These are phyloP conservation scores for Brenthis hecate DNA, from an alignment of 2,888 invertebrate genomes.

Conservation along the genomic window DNA sequence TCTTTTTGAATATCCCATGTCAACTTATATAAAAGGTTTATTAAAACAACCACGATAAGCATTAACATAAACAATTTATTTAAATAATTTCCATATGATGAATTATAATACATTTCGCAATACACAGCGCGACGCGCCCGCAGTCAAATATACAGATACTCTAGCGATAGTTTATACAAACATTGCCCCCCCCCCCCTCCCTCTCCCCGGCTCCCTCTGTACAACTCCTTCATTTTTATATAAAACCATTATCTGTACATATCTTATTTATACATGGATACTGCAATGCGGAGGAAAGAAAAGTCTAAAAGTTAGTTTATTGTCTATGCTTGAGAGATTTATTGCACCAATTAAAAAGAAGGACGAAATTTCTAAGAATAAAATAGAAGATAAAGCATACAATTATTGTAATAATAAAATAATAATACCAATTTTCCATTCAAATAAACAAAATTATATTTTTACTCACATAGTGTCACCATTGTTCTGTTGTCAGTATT, in stretches of 20 bases:
- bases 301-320: conserved; percentile 24
- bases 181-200: conserved; percentile 39
- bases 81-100: conserved; percentile 70
- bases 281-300: conserved; percentile 9
- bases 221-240: conserved; percentile 1
- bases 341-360: conserved; percentile 24
- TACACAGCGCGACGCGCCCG: conserved; percentile 46
- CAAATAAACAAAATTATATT: conserved; percentile 8
- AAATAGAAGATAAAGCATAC: conserved; percentile 5
- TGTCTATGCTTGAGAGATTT: conserved; percentile 30
- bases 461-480: conserved; percentile 15
- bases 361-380: not conserved
- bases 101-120: conserved; percentile 72
- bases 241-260: conserved; percentile 31
- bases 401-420: conserved; percentile 21
- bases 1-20: no score
- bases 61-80: conserved; percentile 79
- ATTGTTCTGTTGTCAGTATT: not conserved
- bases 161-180: conserved; percentile 54
- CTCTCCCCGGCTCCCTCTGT: not conserved
- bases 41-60: conserved; percentile 54
- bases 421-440: conserved; percentile 37
- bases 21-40: conserved; percentile 32
- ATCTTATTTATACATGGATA: conserved; percentile 30
- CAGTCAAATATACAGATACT: conserved; percentile 51